Conservation (phyloP, 2,888 invertebrate genomes). For the Sympetrum striolatum region DNA sequence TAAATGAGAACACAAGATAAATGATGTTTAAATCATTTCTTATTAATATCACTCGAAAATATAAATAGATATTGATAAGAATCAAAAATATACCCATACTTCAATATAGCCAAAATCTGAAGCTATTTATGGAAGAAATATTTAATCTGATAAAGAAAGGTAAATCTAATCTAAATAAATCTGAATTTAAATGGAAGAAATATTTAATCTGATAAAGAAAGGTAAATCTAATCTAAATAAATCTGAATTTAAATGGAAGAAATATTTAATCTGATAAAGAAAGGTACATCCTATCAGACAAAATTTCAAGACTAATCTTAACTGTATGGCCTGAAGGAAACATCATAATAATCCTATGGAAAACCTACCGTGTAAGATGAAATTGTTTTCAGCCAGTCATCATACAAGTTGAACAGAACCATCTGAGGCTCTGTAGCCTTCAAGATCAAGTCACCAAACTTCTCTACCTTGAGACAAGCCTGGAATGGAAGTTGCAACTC, state of each 20-base stretch:
- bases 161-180: no score
- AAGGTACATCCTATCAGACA: neutral
- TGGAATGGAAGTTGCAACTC: conserved; percentile 99
- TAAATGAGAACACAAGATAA: neutral
- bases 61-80: no score
- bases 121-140: no score
- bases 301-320: neutral
- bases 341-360: neutral
- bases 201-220: no score
- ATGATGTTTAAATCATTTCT: no score
- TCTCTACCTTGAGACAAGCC: conserved; percentile 98
- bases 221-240: no score
- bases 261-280: no score
- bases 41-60: no score
- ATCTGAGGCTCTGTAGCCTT: conserved; percentile 99
- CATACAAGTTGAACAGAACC: conserved; percentile 99
- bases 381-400: conserved; percentile 99
- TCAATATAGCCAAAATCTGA: no score
- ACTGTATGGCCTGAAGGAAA: neutral
- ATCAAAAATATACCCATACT: no score
- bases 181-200: neutral
- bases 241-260: neutral
- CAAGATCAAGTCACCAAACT: conserved; percentile 97
- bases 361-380: conserved; percentile 90
- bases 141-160: no score